Conservation (phyloP, 2,888 invertebrate genomes). For the Trisateles emortualis region DNA sequence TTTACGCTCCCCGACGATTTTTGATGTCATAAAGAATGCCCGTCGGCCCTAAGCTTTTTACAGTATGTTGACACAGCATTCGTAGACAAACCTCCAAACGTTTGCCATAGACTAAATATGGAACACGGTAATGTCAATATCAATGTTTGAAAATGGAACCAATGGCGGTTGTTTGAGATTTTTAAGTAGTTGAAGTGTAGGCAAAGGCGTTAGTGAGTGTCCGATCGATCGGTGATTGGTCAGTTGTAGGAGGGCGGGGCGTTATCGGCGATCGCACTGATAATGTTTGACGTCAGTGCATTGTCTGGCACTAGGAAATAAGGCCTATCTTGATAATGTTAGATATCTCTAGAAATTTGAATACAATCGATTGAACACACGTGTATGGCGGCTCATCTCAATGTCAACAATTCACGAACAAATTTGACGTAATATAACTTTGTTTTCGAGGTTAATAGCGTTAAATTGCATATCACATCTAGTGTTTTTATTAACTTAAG, state of each 20-base stretch:
- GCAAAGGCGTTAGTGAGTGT: conserved; percentile 66
- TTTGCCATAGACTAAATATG: conserved; percentile 39
- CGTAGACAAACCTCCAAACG: conserved; percentile 36
- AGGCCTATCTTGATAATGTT: conserved; percentile 18
- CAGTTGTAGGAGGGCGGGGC: conserved; percentile 74
- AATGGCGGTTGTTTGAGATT: conserved; percentile 44
- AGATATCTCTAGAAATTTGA: conserved; percentile 28
- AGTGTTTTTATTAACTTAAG: background rate
- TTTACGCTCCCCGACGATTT: conserved; percentile 75
- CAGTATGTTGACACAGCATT: conserved; percentile 55
- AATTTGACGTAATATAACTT: background rate
- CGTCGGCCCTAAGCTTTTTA: conserved; percentile 73
- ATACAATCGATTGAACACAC: conserved; percentile 33
- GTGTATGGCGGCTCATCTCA: background rate
- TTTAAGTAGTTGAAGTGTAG: conserved; percentile 37
- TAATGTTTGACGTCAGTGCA: conserved; percentile 59
- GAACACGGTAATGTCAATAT: conserved; percentile 43
- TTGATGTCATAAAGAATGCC: conserved; percentile 71
- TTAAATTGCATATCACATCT: background rate
- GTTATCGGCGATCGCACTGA: conserved; percentile 66
- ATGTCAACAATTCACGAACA: background rate
- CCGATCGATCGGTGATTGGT: conserved; percentile 82
- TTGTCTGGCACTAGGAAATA: conserved; percentile 55
- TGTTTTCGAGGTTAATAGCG: background rate
- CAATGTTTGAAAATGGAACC: conserved; percentile 35